These are phyloP conservation scores for Coryphaenoides rupestris DNA, from an alignment of 2,113 vertebrate species.

Conservation along the genomic window DNA sequence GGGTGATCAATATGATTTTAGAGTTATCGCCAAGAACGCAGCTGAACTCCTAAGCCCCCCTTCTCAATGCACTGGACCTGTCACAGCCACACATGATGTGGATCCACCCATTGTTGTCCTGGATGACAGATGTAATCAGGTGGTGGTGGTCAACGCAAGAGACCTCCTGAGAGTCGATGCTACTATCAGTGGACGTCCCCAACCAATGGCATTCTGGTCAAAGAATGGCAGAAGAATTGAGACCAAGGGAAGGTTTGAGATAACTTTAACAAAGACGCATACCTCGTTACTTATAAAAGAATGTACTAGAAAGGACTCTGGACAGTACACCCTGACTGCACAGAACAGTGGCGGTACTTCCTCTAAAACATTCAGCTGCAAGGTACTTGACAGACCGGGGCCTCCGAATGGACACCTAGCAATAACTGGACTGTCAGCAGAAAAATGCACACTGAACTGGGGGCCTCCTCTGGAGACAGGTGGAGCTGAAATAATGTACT, in stretches of 20 bases:
- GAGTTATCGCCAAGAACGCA: conserved; percentile 90
- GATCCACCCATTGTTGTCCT: conserved; percentile 91
- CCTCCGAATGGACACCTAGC: conserved; percentile 90
- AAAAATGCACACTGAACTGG: conserved; percentile 93
- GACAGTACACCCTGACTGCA: conserved; percentile 88
- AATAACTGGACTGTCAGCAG: conserved; percentile 85
- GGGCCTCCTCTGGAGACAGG: conserved; percentile 92
- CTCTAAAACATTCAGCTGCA: conserved; percentile 85
- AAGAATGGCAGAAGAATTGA: conserved; percentile 92
- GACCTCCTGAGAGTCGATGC: conserved; percentile 91
- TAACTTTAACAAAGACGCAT: conserved; percentile 77
- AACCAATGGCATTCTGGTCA: conserved; percentile 89
- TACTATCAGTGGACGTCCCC: conserved; percentile 86
- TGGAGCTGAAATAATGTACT: conserved; percentile 90
- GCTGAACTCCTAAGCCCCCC: conserved; percentile 88
- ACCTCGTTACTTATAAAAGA: conserved; percentile 86
- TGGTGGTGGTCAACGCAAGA: conserved; percentile 90
- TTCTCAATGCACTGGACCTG: conserved; percentile 89
- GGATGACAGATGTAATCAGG: conserved; percentile 86
- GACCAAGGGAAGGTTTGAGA: conserved; percentile 89
- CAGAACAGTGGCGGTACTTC: conserved; percentile 89
- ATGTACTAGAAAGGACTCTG: conserved; percentile 88
- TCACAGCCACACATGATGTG: conserved; percentile 92
- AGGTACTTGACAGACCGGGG: conserved; percentile 93
- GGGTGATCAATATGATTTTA: conserved; percentile 92